A percentile compares a stretch with the other conserved stretches of the same genome.
Evolutionary conservation across 2,888 invertebrate species (phyloP).

Genomic region (Podabrus alpinus): DNA sequence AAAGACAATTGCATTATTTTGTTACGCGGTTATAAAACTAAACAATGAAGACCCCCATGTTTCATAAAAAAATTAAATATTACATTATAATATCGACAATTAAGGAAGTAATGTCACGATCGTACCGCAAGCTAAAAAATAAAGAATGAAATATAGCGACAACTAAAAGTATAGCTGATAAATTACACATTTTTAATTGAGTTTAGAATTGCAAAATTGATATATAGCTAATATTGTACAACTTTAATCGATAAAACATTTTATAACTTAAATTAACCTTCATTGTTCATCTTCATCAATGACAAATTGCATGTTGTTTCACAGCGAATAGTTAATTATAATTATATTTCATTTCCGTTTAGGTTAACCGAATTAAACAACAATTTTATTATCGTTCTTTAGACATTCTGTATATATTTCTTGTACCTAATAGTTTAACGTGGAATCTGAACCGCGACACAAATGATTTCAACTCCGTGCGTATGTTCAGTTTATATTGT

Average conservation of each 20-base stretch:
- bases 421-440: too few species aligned
- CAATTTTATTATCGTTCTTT: too few species aligned
- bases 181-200: constrained; percentile 33
- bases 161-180: constrained; percentile 17
- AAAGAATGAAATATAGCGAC: constrained; percentile 27
- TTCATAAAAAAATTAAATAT: not conserved
- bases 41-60: not conserved
- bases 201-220: constrained; percentile 17
- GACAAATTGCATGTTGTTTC: not conserved
- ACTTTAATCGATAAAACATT: not conserved
- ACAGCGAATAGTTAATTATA: not conserved
- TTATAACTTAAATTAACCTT: not conserved
- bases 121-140: constrained; percentile 20
- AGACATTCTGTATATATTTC: too few species aligned
- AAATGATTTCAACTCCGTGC: too few species aligned
- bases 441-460: too few species aligned
- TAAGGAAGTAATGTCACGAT: constrained; percentile 19
- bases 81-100: constrained; percentile 8
- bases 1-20: not conserved
- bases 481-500: too few species aligned
- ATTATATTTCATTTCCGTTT: not conserved
- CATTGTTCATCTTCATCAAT: not conserved
- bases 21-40: not conserved
- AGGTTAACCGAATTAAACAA: too few species aligned
- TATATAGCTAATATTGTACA: not conserved